A percentile compares a stretch with the other conserved stretches of the same genome.
These are phyloP conservation scores for Proales similis DNA, from an alignment of 1,140 invertebrate species.

Conservation along the genomic window DNA sequence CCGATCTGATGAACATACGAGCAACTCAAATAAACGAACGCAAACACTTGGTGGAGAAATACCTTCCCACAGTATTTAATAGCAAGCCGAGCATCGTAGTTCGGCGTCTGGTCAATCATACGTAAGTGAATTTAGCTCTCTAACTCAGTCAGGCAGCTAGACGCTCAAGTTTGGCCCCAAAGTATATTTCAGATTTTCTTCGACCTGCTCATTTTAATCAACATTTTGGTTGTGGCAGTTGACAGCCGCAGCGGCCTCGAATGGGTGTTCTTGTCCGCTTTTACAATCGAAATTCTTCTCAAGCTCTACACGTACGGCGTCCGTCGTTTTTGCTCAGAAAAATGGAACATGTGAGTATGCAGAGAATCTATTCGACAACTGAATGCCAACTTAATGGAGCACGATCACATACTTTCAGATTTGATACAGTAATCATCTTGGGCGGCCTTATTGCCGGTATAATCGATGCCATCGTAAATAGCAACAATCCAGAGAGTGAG, in stretches of 20 bases:
- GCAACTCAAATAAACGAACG: conserved; percentile 54
- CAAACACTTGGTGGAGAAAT: conserved; percentile 46
- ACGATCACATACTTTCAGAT: conserved; percentile 47
- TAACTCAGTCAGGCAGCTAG: not conserved
- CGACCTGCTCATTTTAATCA: conserved; percentile 56
- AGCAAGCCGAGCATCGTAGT: conserved; percentile 46
- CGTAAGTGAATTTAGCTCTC: conserved; percentile 44
- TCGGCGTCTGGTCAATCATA: conserved; percentile 50
- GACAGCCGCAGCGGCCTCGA: conserved; percentile 47
- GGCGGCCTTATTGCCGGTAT: conserved; percentile 52
- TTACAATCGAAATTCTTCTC: conserved; percentile 55
- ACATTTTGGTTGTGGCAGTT: conserved; percentile 56
- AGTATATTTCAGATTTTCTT: conserved; percentile 53
- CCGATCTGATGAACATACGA: conserved; percentile 54
- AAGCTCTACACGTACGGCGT: conserved; percentile 56
- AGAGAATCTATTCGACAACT: not conserved
- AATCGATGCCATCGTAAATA: conserved; percentile 47
- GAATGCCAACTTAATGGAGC: not conserved
- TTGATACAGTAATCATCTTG: conserved; percentile 56
- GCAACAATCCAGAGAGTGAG: not conserved
- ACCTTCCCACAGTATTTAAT: conserved; percentile 49
- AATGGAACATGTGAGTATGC: conserved; percentile 56
- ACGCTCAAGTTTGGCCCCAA: not conserved
- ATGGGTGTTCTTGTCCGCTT: conserved; percentile 54
- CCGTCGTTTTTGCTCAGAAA: conserved; percentile 49